phyloP scores from a whole-genome alignment of 2,113 vertebrate species.

The Chionis minor region DNA sequence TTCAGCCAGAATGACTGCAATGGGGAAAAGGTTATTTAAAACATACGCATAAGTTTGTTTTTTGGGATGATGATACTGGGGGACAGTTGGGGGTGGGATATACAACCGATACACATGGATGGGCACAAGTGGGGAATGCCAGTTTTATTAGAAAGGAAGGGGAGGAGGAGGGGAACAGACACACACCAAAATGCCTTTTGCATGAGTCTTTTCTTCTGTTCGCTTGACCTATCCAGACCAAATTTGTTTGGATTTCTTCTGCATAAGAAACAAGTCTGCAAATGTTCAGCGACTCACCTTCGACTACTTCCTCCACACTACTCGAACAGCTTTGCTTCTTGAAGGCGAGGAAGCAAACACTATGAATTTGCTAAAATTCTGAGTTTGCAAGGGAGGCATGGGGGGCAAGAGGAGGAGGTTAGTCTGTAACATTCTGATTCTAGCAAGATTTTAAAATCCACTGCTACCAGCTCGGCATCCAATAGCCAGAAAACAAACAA shows the following conservation, averaged over 20 bases:
- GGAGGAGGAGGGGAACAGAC: accelerated
- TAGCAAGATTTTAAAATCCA: neutral
- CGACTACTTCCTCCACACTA: neutral
- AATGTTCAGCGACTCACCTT: neutral
- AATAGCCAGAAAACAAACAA: neutral
- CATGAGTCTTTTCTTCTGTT: neutral
- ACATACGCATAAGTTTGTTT: neutral
- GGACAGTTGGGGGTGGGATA: too few species aligned
- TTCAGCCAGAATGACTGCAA: neutral
- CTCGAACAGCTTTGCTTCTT: neutral
- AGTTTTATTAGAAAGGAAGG: neutral
- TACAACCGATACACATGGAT: too few species aligned
- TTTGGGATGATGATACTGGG: accelerated
- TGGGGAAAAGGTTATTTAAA: neutral
- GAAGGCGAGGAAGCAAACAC: neutral
- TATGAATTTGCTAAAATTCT: neutral
- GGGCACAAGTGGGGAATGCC: neutral
- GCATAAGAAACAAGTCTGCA: neutral
- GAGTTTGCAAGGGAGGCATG: neutral
- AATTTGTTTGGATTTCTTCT: neutral
- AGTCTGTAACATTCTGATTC: accelerated
- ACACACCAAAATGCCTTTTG: neutral
- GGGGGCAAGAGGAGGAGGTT: neutral
- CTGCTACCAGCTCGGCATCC: neutral
- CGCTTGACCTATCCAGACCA: neutral